Conservation (phyloP, 1,140 invertebrate species). For the Hylaeus volcanicus region DNA sequence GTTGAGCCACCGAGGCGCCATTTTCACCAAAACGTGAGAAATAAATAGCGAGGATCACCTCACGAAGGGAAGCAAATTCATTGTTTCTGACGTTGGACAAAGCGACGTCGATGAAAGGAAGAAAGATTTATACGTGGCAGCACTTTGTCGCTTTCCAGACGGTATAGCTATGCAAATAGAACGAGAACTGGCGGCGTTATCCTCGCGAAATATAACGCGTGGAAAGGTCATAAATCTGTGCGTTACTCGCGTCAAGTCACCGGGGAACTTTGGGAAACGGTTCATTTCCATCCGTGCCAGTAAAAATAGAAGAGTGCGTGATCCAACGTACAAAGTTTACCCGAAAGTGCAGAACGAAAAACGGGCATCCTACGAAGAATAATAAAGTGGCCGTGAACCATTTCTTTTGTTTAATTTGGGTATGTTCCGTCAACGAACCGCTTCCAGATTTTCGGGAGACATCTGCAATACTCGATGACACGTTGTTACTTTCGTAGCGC, state of each 20-base stretch:
- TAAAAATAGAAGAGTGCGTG: constrained; percentile 4
- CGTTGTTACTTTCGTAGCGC: background rate
- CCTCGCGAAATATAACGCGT: constrained; percentile 2
- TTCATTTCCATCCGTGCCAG: constrained; percentile 46
- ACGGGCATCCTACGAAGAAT: background rate
- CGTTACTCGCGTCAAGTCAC: constrained; percentile 19
- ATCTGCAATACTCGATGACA: background rate
- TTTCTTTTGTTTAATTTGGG: constrained; percentile 8
- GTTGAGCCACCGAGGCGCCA: background rate
- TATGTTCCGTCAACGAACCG: background rate
- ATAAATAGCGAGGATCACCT: background rate
- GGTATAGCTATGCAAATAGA: background rate
- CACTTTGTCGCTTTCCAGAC: background rate
- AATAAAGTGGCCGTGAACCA: constrained; percentile 12
- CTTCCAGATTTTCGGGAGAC: background rate
- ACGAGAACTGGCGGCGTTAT: background rate
- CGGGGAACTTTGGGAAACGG: constrained; percentile 15
- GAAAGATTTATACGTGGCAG: background rate
- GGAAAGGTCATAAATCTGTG: constrained; percentile 39
- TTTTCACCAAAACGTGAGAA: background rate
- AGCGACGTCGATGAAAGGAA: background rate
- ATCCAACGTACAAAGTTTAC: background rate
- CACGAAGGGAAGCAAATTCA: background rate
- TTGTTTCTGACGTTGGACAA: background rate
- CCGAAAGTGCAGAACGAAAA: background rate